These are phyloP conservation scores for Auanema sp. DNA, from an alignment of 2,888 invertebrate species.

Conservation along the genomic window DNA sequence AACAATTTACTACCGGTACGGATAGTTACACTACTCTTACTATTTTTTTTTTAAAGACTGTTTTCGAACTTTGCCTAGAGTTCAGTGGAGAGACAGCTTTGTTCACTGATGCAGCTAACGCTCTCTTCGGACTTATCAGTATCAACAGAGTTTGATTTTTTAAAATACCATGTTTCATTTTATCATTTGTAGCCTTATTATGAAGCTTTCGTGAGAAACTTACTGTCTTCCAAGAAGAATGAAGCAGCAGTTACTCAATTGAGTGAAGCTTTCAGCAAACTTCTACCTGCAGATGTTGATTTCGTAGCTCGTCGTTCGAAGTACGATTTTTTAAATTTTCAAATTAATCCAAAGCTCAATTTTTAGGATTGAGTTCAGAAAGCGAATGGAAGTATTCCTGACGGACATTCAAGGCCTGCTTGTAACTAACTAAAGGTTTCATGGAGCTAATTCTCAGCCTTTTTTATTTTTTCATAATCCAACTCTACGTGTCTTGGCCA, in stretches of 20 bases:
- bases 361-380: conserved; percentile 44
- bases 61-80: conserved; percentile 64
- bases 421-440: conserved; percentile 23
- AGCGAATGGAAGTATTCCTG: conserved; percentile 53
- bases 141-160: conserved; percentile 61
- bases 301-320: conserved; percentile 5
- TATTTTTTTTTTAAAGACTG: conserved; percentile 57
- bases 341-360: neutral
- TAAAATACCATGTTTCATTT: neutral
- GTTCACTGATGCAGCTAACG: conserved; percentile 64
- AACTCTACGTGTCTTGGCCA: no score
- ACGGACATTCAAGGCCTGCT: conserved; percentile 49
- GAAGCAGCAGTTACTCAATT: conserved; percentile 26
- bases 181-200: conserved; percentile 31
- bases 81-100: conserved; percentile 67
- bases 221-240: conserved; percentile 37
- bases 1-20: conserved; percentile 32
- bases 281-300: conserved; percentile 18
- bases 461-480: no score
- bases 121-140: conserved; percentile 66
- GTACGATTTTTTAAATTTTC: conserved; percentile 10
- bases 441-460: neutral
- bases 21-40: neutral
- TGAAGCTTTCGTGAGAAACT: conserved; percentile 30
- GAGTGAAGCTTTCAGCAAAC: conserved; percentile 26